These are phyloP conservation scores for Phengaris arion DNA, from an alignment of 2,888 invertebrate species.

Conservation along the genomic window DNA sequence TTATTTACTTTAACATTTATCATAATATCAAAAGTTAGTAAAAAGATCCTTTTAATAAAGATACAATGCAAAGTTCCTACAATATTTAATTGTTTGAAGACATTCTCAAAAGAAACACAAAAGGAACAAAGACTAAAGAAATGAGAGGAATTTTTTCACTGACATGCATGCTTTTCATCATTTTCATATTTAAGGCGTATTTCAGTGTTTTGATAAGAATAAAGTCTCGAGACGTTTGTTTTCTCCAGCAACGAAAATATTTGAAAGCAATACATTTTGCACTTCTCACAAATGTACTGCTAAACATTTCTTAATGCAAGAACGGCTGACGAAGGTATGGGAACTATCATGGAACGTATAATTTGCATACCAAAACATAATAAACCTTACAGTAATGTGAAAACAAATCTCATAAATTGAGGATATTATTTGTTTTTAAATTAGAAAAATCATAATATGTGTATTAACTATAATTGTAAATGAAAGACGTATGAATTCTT, in stretches of 20 bases:
- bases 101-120: slow-evolving; percentile 3
- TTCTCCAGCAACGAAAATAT: neutral
- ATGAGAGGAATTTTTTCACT: slow-evolving; percentile 16
- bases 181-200: slow-evolving; percentile 1
- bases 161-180: slow-evolving; percentile 18
- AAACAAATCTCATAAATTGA: no score
- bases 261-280: neutral
- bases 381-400: no score
- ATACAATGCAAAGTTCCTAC: neutral
- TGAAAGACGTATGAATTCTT: no score
- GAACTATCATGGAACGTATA: neutral
- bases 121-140: slow-evolving; percentile 20
- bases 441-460: no score
- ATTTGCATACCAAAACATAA: no score
- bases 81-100: slow-evolving; percentile 7
- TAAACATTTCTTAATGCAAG: neutral
- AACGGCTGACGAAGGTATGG: no score
- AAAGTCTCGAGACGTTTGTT: slow-evolving; percentile 1
- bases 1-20: neutral
- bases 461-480: no score
- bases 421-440: no score
- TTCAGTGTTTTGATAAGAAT: slow-evolving; percentile 9
- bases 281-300: neutral
- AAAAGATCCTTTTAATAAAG: neutral
- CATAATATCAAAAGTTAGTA: neutral